Base-by-base conservation (phyloP, 2,113 vertebrate genomes). In the Dasyprocta punctata region DNA sequence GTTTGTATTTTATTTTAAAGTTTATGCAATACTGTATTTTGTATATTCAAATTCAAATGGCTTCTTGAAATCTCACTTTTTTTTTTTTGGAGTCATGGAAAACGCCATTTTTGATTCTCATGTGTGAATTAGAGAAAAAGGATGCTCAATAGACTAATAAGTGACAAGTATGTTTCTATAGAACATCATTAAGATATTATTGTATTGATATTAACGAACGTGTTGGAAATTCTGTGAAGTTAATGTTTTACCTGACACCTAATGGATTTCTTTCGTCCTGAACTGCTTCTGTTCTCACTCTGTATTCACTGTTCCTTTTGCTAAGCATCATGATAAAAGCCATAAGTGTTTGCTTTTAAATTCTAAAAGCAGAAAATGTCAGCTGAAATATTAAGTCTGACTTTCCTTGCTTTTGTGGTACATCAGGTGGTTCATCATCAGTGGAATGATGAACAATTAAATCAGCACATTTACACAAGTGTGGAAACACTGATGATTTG, bases 391-490 rank as follows among this genome's bases (percentile, higher is more conserved):
- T 86, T 92, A 86, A 97, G 26, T 3, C 83, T 44, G 88, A 20
- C 88, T 97, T 90, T n/a, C 17, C 87, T 33, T 38, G 41, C n/a
- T 5, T 93, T 33, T 96, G 96, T 97, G 82, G 47, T 67, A 75
- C 36, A 52, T 0, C 22, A 97, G 91, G 97, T 95, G 54, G 56
- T 0, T 90, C 9, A 22, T 94, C 19, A 77, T 65, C 28, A 69
- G 14, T 0, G 0, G 92, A 96, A 95, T 56, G 73, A 97, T 97
- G 96, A 96, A 95, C 86, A 95, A 95, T 97, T 94, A 85, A 96
- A 92, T 88, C 86, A 86, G 94, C 69, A 52, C 47, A 92, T 97
- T 97, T 97, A 96, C 44, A 81, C 7, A n/a, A 85, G 49, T 86
- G 85, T 56, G 84, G 12, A 95, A 96, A 95, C 84, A 41, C 54